phyloP scores from a whole-genome alignment of 2,888 invertebrate species.

The Brachynemurus nebulosus region DNA sequence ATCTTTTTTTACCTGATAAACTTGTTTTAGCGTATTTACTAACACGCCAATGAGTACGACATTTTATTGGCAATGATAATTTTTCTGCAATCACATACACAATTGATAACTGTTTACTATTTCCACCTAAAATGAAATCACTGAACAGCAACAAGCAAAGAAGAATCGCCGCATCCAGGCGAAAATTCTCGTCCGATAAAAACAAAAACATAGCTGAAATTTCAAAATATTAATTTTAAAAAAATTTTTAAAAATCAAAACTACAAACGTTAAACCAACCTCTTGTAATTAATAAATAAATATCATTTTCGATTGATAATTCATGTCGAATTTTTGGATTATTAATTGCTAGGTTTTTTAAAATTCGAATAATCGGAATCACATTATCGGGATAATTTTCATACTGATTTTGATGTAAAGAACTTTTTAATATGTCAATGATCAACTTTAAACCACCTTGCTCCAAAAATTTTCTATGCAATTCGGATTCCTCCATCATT shows the following conservation, averaged over 20 bases:
- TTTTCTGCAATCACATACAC: conserved; percentile 32
- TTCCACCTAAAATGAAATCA: conserved; percentile 28
- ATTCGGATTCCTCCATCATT: conserved; percentile 45
- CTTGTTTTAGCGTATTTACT: conserved; percentile 30
- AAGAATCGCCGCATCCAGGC: conserved; percentile 34
- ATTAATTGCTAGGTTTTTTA: conserved; percentile 37
- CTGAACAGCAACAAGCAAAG: conserved; percentile 36
- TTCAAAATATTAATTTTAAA: conserved; percentile 5
- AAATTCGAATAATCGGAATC: conserved; percentile 33
- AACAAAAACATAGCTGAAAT: conserved; percentile 37
- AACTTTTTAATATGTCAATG: conserved; percentile 32
- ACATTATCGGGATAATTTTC: conserved; percentile 38
- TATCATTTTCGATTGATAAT: conserved; percentile 35
- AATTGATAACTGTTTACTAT: conserved; percentile 30
- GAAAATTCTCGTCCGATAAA: conserved; percentile 37
- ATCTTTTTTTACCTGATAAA: conserved; percentile 23
- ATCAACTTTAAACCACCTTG: conserved; percentile 40
- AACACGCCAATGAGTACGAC: conserved; percentile 33
- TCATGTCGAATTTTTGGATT: conserved; percentile 41
- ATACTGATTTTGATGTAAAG: conserved; percentile 32
- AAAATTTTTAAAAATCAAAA: not conserved
- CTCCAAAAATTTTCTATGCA: conserved; percentile 45
- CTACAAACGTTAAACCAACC: too few species aligned
- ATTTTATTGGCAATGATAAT: conserved; percentile 34
- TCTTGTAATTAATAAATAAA: conserved; percentile 34